Evolutionary conservation across 2,888 invertebrate genomes (phyloP).

Genomic region (Trichogramma evanescens): DNA sequence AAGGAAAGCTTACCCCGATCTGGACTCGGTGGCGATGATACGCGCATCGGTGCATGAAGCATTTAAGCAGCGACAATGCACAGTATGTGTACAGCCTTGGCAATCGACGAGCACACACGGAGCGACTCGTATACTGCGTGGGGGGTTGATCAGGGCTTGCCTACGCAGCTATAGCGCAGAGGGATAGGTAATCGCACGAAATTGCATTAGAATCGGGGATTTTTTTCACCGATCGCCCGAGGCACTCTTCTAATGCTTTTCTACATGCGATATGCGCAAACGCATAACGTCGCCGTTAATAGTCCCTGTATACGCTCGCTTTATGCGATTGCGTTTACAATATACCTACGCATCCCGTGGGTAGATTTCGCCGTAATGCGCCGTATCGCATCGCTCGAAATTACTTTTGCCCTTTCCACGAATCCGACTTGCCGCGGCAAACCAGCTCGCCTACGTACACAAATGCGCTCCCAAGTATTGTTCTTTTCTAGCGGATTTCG

Average conservation of each 20-base stretch:
- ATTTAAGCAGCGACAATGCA: slow-evolving; percentile 47
- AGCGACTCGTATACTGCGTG: slow-evolving; percentile 10
- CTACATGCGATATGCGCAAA: background rate
- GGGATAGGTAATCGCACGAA: slow-evolving; percentile 39
- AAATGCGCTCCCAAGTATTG: no score
- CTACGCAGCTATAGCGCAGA: slow-evolving; percentile 31
- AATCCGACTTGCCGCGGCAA: background rate
- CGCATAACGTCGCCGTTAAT: background rate
- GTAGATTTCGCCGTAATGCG: slow-evolving; percentile 14
- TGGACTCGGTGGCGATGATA: slow-evolving; percentile 23
- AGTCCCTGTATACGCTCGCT: background rate
- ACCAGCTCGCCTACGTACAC: background rate
- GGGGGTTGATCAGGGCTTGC: slow-evolving; percentile 25
- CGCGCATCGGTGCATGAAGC: slow-evolving; percentile 48
- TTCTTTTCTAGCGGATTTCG: no score
- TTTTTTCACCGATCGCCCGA: slow-evolving; percentile 29
- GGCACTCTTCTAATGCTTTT: background rate
- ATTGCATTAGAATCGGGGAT: slow-evolving; percentile 44
- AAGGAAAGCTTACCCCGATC: slow-evolving; percentile 46
- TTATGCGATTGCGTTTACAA: background rate
- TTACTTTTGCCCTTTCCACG: slow-evolving; percentile 17
- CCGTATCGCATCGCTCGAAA: slow-evolving; percentile 7
- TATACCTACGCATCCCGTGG: background rate
- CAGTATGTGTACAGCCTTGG: background rate
- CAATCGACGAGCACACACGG: background rate